Percentiles rank a stretch among this genome's conserved stretches.
These are phyloP conservation scores for Trachemys scripta DNA, from an alignment of 2,113 vertebrate species.

Conservation along the genomic window DNA sequence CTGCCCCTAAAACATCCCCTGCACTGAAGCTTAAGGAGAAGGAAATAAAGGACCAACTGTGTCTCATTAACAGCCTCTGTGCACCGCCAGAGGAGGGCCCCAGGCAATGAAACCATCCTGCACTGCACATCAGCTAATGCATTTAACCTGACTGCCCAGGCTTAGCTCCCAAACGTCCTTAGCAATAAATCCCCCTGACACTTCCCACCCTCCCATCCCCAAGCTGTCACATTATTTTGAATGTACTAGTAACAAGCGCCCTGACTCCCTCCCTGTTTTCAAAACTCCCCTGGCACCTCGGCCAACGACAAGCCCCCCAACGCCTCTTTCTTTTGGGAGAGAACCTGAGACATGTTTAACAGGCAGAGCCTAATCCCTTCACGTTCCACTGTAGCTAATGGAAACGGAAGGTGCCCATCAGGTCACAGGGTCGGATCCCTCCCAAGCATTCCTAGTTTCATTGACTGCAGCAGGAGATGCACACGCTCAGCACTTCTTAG, in stretches of 20 bases:
- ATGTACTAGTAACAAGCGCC: constrained; percentile 11
- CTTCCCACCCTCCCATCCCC: not conserved
- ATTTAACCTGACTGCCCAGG: not conserved
- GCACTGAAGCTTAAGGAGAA: not conserved
- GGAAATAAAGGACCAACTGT: too few species aligned
- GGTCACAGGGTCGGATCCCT: not conserved
- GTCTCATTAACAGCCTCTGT: not conserved
- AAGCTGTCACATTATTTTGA: not conserved
- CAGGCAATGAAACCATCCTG: not conserved
- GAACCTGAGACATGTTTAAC: not conserved
- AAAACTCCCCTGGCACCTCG: not conserved
- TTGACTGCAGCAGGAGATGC: not conserved
- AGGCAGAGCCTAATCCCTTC: not conserved
- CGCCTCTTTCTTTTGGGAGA: not conserved
- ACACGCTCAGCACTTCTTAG: not conserved
- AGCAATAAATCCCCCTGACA: not conserved
- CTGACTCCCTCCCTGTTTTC: not conserved
- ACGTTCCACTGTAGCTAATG: not conserved
- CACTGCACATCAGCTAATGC: not conserved
- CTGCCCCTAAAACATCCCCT: not conserved
- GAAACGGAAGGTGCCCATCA: not conserved
- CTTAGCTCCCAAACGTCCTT: not conserved
- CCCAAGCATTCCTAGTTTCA: not conserved
- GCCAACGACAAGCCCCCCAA: not conserved
- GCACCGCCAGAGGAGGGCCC: not conserved